Base-by-base conservation (phyloP, 2,888 invertebrate species). In the Cylloceria caligata region DNA sequence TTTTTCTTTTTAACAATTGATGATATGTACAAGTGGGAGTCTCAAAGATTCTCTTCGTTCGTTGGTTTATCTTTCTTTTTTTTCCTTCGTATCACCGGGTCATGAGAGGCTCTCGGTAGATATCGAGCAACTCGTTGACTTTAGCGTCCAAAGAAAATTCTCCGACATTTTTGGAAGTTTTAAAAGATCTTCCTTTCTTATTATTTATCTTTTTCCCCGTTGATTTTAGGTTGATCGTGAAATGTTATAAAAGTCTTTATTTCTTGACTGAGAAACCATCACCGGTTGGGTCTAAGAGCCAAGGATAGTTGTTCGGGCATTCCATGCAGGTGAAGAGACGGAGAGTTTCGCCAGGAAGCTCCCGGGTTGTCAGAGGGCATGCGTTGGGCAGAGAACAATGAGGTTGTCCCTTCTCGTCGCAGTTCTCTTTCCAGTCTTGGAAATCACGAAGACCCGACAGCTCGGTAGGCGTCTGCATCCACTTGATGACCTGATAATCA, bases 401-500 rank as follows among this genome's bases (percentile, higher is more conserved):
- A 76, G 98, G 97, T 93, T 98, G 97, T 75, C 98, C 98, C 93
- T 98, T 98, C 84, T 98, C 97, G 91, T 98, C 98, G 93, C 98
- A 98, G 92, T 97, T 97, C 89, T 98, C 98, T 93, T 98, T 98
- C 98, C 98, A 98, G 93, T 98, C 97, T 88, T 96, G 96, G 95
- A 98, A 98, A 92, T 98, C 98, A 87, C 97, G 95, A 67, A 98
- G 95, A 45, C 96, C 96, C 62, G 97, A 96, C 86, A 98, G 92
- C 93, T 98, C 98, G 36, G 97, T 97, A 74, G 98, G 98, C 89
- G 97, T 97, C 93, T 98, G 98, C 97, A 98, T 98, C 98, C 98
- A 98, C 93, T 98, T 97, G 90, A 98, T 97, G 34, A 98, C 98
- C 95, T 97, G 95, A 11, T 82, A 84, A 71, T 83, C 27, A 83